Base-by-base conservation (phyloP, 1,140 invertebrate species). In the Pachyrhynchus sulphureomaculatus region DNA sequence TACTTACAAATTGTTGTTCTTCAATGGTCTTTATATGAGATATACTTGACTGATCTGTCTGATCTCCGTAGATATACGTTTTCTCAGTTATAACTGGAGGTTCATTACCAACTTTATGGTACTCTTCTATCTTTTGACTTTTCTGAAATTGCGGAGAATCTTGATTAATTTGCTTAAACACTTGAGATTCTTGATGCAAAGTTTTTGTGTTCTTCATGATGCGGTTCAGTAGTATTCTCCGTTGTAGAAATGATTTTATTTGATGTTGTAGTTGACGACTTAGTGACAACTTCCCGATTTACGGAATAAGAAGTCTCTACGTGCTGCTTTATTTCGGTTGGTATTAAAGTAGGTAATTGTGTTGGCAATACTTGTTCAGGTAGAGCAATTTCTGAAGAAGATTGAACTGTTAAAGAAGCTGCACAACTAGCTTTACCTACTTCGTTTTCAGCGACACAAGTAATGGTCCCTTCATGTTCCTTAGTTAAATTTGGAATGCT, bases 371-470 rank as follows among this genome's bases (percentile, higher is more conserved):
- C 18, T 33, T 52, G 26, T 72, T 62, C 79, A 51, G 55, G 77
- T 67, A 62, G 69, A 65, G 60, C 79, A 73, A 23, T 77, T 32
- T 61, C 58, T 26, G 53, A 33, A 64, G 58, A 73, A 69, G 37
- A 76, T 36, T 65, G 70, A 42, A 89, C 79, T 48, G 79, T 77
- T 4, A 90, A 70, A 42, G 77, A 78, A 17, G 86, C 86, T 17
- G 78, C 78, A 66, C 86, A 89, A 41, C 81, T 81, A 0, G 87
- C 84, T 76, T 86, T 88, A 37, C 89, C 90, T 24, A 80, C 83
- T 64, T 85, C 79, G 68, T 91, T 91, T 76, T 91, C 89, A 4
- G 89, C 89, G 15, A 88, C 78, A 65, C 88, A 89, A 24, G 86
- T 84, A 52, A 90, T 82, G 54, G 83, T 83, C 33, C 91, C 91